phyloP scores from a whole-genome alignment of 1,140 invertebrate species.

The Matsumurasca onukii region DNA sequence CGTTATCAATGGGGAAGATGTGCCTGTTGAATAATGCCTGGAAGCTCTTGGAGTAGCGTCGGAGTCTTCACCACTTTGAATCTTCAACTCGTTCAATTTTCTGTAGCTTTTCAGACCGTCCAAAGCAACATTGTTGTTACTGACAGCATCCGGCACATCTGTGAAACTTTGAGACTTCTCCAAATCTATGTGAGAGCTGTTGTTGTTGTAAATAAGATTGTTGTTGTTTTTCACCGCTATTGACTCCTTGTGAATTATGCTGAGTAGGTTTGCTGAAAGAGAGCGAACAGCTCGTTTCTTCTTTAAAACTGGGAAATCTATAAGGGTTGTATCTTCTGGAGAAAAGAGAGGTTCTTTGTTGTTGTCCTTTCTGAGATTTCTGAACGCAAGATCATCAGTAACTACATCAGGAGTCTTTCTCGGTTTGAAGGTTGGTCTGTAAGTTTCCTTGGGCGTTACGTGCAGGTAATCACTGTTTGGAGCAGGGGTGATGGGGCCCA shows the following conservation, averaged over 20 bases:
- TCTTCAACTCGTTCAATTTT: slow-evolving; percentile 3
- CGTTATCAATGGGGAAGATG: slow-evolving; percentile 26
- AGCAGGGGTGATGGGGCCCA: slow-evolving; percentile 73
- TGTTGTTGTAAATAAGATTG: slow-evolving; percentile 34
- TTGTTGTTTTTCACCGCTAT: slow-evolving; percentile 32
- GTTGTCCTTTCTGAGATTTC: slow-evolving; percentile 78
- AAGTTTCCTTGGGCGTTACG: slow-evolving; percentile 60
- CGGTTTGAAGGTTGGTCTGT: slow-evolving; percentile 60
- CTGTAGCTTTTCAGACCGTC: neutral
- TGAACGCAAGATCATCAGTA: slow-evolving; percentile 82
- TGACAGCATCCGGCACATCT: slow-evolving; percentile 41
- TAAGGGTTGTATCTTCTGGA: slow-evolving; percentile 31
- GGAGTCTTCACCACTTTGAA: slow-evolving; percentile 22
- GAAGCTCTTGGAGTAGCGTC: slow-evolving; percentile 17
- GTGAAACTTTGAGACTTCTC: slow-evolving; percentile 47
- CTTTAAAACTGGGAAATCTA: slow-evolving; percentile 41
- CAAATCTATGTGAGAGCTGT: slow-evolving; percentile 37
- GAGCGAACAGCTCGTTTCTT: slow-evolving; percentile 77
- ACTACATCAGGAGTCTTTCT: slow-evolving; percentile 76
- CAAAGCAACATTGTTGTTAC: neutral
- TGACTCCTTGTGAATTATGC: slow-evolving; percentile 48
- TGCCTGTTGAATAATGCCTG: neutral
- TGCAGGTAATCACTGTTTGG: slow-evolving; percentile 82
- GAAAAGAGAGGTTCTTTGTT: slow-evolving; percentile 46
- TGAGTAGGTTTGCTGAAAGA: slow-evolving; percentile 76